These are phyloP conservation scores for Amblyjoppa proteus DNA, from an alignment of 2,888 invertebrate genomes.

Conservation along the genomic window DNA sequence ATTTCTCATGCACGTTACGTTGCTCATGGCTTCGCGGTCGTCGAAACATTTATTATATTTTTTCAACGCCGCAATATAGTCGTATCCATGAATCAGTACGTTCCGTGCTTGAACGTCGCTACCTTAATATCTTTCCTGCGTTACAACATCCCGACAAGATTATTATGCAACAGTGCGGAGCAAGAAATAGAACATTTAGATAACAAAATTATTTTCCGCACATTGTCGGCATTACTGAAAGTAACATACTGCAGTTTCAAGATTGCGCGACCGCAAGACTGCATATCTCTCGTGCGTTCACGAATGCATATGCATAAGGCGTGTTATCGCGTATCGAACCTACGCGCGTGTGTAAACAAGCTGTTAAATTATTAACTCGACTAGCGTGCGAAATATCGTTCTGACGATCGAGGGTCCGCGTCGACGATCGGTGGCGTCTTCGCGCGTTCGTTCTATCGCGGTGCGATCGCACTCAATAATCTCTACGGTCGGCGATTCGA, in stretches of 20 bases:
- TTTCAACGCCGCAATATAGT: too few species aligned
- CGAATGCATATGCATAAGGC: not conserved
- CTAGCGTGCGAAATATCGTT: not conserved
- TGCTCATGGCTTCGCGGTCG: too few species aligned
- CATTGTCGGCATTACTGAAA: not conserved
- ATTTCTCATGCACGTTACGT: too few species aligned
- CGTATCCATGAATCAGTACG: too few species aligned
- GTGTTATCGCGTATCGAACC: not conserved
- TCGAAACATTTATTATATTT: too few species aligned
- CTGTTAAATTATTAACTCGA: not conserved
- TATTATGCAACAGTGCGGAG: constrained; percentile 2
- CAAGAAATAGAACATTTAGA: not conserved
- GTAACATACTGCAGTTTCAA: not conserved
- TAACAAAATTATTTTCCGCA: not conserved
- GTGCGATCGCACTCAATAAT: constrained; percentile 15
- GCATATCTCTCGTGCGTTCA: not conserved
- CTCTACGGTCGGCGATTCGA: not conserved
- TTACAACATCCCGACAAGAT: not conserved
- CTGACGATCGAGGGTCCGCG: not conserved
- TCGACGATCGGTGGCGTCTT: not conserved
- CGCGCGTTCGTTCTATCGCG: not conserved
- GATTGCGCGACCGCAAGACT: not conserved
- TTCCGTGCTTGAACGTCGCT: too few species aligned
- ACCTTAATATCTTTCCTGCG: too few species aligned
- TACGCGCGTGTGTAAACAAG: not conserved